Percentiles rank a stretch among this genome's conserved stretches.
Conservation (phyloP, 2,113 vertebrate species). For the Rhagologus leucostigma region DNA sequence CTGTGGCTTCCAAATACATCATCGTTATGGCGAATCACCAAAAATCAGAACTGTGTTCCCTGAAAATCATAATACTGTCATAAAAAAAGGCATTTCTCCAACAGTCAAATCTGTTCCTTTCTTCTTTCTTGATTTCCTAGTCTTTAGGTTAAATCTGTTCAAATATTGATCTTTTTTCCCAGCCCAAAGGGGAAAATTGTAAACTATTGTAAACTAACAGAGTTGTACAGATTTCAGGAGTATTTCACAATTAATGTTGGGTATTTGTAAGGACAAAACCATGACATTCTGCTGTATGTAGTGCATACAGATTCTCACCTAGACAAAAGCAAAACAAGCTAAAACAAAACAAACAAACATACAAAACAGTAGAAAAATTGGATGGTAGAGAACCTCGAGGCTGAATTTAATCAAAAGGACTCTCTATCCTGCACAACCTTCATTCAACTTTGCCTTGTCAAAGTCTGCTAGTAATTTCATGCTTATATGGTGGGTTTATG, state of each 20-base stretch:
- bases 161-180: neutral
- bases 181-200: neutral
- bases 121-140: neutral
- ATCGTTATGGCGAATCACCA: rapidly evolving
- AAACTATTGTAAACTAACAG: neutral
- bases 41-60: neutral
- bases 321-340: neutral
- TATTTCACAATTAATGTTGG: neutral
- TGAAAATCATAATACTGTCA: neutral
- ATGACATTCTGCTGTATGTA: neutral
- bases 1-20: neutral
- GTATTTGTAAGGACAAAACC: neutral
- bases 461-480: constrained; percentile 18
- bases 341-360: neutral
- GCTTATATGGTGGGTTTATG: constrained; percentile 14
- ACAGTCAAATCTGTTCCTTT: neutral
- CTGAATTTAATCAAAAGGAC: neutral
- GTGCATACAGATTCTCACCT: neutral
- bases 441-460: constrained; percentile 31
- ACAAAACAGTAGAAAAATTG: neutral
- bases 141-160: neutral
- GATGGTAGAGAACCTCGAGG: neutral
- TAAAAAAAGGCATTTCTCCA: neutral
- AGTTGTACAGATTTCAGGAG: neutral
- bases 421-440: constrained; percentile 7